Conservation (phyloP, 2,113 vertebrate genomes). For the Triplophysa dalaica region DNA sequence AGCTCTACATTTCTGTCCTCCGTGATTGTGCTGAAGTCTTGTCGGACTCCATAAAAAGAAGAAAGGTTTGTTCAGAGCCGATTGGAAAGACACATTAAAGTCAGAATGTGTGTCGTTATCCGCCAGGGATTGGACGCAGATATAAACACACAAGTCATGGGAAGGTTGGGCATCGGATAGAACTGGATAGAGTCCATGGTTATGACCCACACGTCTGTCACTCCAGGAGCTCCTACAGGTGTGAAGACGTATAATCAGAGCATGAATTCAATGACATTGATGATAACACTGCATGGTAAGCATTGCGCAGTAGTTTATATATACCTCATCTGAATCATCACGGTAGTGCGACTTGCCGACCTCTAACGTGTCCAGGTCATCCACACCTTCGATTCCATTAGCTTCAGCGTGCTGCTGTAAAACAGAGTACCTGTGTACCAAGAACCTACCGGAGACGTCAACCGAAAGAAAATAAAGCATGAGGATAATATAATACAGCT, state of each 20-base stretch:
- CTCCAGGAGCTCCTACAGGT: conserved; percentile 47
- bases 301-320: not conserved
- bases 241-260: not conserved
- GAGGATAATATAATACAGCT: too few relatives aligned
- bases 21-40: not conserved
- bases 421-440: conserved; percentile 91
- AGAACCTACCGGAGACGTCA: conserved; percentile 74
- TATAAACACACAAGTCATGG: conserved; percentile 7
- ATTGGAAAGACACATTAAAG: not conserved
- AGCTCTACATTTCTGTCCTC: conserved; percentile 5
- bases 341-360: conserved; percentile 77
- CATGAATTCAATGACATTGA: not conserved
- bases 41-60: not conserved
- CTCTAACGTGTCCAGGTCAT: conserved; percentile 72
- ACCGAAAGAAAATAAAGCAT: not conserved
- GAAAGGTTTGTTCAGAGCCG: conserved; percentile 13
- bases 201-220: not conserved
- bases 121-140: not conserved
- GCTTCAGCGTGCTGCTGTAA: conserved; percentile 85
- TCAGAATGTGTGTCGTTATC: conserved; percentile 2
- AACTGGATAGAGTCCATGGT: not conserved
- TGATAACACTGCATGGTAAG: not conserved
- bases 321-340: conserved; percentile 91
- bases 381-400: conserved; percentile 79
- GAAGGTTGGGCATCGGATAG: conserved; percentile 15